These are phyloP conservation scores for Trisateles emortualis DNA, from an alignment of 2,888 invertebrate genomes.

Conservation along the genomic window DNA sequence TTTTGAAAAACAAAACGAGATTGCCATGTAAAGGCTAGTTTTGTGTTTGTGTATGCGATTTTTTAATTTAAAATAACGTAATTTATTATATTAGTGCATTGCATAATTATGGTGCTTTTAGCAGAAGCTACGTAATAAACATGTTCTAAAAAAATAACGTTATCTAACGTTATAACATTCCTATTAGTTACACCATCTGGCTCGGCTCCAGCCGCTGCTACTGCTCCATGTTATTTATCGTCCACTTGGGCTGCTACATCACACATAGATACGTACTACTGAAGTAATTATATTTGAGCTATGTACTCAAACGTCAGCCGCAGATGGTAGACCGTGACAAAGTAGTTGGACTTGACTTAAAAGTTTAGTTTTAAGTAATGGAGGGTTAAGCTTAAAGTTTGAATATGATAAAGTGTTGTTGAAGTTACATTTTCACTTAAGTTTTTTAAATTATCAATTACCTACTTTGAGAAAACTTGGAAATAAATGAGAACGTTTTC, in stretches of 20 bases:
- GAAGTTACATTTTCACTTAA: not conserved
- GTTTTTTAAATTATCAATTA: no score
- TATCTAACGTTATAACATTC: slow-evolving; percentile 14
- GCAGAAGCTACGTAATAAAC: not conserved
- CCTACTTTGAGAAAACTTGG: no score
- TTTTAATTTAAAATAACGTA: no score
- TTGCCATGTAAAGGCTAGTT: no score
- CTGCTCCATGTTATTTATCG: slow-evolving; percentile 45
- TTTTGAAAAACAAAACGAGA: no score
- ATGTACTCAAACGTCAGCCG: not conserved
- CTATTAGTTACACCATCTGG: slow-evolving; percentile 28
- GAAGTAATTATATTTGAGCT: slow-evolving; percentile 5
- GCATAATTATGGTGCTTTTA: not conserved
- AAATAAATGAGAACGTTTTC: no score
- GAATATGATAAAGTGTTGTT: not conserved
- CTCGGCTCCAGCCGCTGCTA: slow-evolving; percentile 33
- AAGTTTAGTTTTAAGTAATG: not conserved
- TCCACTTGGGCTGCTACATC: slow-evolving; percentile 22
- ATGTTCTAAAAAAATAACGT: slow-evolving; percentile 21
- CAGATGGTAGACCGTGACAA: not conserved
- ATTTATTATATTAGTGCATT: no score
- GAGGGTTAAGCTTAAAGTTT: not conserved
- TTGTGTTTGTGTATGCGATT: no score
- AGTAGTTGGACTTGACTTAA: not conserved
- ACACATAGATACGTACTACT: slow-evolving; percentile 6